Base-by-base conservation (phyloP, 2,888 invertebrate genomes). In the Leucozona laternaria region DNA sequence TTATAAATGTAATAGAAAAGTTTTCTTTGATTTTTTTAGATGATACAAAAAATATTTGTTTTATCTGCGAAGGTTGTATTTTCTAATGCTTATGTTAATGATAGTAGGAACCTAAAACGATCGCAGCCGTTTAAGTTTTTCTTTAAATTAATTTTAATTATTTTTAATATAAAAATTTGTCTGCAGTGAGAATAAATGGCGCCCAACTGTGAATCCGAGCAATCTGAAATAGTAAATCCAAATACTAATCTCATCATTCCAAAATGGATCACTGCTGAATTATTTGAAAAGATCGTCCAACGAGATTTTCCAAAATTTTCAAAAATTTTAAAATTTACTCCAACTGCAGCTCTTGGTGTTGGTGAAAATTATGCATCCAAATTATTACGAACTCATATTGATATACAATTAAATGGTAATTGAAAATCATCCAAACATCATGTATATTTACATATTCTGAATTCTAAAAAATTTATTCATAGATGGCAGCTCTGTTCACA, bases 281-380 rank as follows among this genome's bases (percentile, higher is more conserved):
- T 89, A 10, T 91, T 90, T 84, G 55, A 28, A 4, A 88, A 89
- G 7, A 79, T 89, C n/a, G 22, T 91, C 3, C 62, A 89, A 55
- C n/a, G 55, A 0, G 90, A 90, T 34, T 88, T 89, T 50, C 64
- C 85, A 17, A 62, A 88, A 7, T 89, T 83, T 13, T 87, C 88
- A 20, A 40, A 55, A 34, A 85, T 91, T 4, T 79, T 58, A 8
- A 60, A 88, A 13, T 90, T 89, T 45, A 6, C 70, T 1, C 70
- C 90, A 6, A 79, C 79, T 20, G 84, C 89, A 20, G 89, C 89
- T 0, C 88, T 88, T 4, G 88, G 82, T 4, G 86, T 88, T 3
- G 91, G 91, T 0, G 91, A 91, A 80, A 91, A 92, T 84, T 91
- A 88, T 79, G 89, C 90, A 70, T 90, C 91, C 6, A 58, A 88